Evolutionary conservation across 2,113 vertebrate genomes (phyloP), one percentile per base, ranked within the genome.

Genomic region (Xiphias gladius): DNA sequence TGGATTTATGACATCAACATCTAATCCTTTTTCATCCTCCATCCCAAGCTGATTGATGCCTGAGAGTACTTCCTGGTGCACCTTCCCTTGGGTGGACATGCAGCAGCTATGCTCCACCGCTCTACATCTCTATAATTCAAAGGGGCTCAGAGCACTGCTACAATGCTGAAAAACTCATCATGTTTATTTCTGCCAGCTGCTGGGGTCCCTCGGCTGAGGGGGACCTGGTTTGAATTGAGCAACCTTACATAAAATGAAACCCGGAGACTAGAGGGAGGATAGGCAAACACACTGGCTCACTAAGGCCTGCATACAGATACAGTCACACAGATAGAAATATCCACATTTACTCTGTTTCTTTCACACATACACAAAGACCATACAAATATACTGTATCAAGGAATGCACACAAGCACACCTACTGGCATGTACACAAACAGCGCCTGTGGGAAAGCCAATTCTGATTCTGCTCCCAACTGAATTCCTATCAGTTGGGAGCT

Each of bases 171-270:
- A 94, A 94, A 94, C 86, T 90, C 91, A 93, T 93, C 93, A 92
- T 72, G 83, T 91, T 94, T 94, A 94, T 91, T 93, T 90, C 85
- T 93, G 91, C 93, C 93, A 95, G 94, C 93, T 94, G 93, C 90
- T 90, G 79, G 87, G 88, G 90, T 90, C 85, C 70, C 90, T 76
- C 19, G 37, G 85, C 85, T 76, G 83, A 76, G 65, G 62, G 81
- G 82, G 87, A 89, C 69, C 91, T 90, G 91, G 88, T 93, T 92
- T 52, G 63, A 88, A 94, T 93, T 91, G 87, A 91, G 89, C 85
- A 86, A 91, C 83, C 59, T 76, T 81, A 90, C 76, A 83, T 87
- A 82, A 92, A 93, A 93, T 86, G 50, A 86, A 92, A 82, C 74
- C 76, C 72, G 16, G 26, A 72, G 71, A 79, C 67, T 62, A 73